Base-by-base conservation (phyloP, 92 coral and sea anemone genomes). In the Palythoa grandiflora region DNA sequence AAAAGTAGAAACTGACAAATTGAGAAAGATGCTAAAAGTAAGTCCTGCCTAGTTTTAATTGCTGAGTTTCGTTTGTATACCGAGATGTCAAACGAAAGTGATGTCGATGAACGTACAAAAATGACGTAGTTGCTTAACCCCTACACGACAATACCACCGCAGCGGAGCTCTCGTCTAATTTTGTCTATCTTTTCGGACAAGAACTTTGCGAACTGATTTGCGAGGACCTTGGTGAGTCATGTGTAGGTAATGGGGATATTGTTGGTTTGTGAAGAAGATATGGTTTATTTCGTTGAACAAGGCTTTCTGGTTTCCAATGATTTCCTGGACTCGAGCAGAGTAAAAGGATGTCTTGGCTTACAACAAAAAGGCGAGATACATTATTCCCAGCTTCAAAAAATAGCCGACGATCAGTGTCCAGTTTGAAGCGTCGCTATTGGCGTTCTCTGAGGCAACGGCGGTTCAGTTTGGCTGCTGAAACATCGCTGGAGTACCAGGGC, bases 341-440 rank as follows among this genome's bases (percentile, higher is more conserved):
- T 28, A 28, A 35, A 37, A 71, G 47, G 76, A 71, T 71, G 48
- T 71, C 12, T 71, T 71, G 9, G 76, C 14, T 0, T 35, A 51
- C 3, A 35, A 71, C 39, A 28, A 71, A 6, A 9, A 71, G 47
- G 75, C 47, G 3, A 9, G 48, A 1, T 38, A 71, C 48, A 71
- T 71, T 71, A 35, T 71, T 71, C 47, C 75, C 9, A 28, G 75
- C 44, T 71, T 71, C 75, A 71, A 35, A 9, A 35, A 71, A 71
- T 11, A 71, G 75, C 14, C 76, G 76, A 21, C 44, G 40, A 21
- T 71, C 40, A 1, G 12, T 16, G 15, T 20, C 68, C 15, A 61
- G 55, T 51, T 51, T 51, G 55, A 1, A 6, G 55, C 55, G 55
- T 6, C 55, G 55, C 55, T 1, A 51, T 61, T 61, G 68, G 68